Base-by-base conservation (phyloP, 2,797 vertebrate genomes). In the Clarias fuscus region DNA sequence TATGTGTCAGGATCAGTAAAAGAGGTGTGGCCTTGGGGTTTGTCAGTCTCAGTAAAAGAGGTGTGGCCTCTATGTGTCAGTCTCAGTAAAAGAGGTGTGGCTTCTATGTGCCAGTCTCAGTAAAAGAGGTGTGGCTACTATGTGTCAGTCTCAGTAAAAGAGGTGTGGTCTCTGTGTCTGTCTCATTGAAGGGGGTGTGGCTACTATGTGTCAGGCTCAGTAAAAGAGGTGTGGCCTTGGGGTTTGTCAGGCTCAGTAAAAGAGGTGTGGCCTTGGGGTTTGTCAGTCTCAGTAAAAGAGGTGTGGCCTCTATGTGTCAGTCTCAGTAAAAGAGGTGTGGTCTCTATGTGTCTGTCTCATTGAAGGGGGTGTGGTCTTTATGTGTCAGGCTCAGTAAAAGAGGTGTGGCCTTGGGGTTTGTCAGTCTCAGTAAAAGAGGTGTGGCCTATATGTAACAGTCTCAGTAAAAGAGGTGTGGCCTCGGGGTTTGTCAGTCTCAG, bases 401-500 rank as follows among this genome's bases (percentile, higher is more conserved):
- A 6, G 68, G 68, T 7, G 14, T 71, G 33, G 17, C 7, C 40
- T 40, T n/a, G n/a, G n/a, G n/a, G n/a, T n/a, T n/a, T 48, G 14
- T 5, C 13, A 33, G 20, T 72, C 4, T 4, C 8, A 24, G 37
- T 72, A 7, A 72, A 24, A 4, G 37, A 30, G 37, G 70, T 4
- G 37, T 43, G 70, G 8, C 37, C 7, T 71, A 7, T 40, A 7
- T 22, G 18, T 43, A 8, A 13, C 17, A 58, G 1, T 61, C 17
- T 3, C 10, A 8, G 58, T 78, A 7, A 61, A 33, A 18, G 10
- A 61, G 30, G 30, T 78, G 76, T 78, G 76, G 58, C 11, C 15
- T 59, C 2, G n/a, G n/a, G n/a, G n/a, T n/a, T n/a, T 7, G 3
- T 8, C 30, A 18, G 1, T 22, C 27, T 0, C 20, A 37, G 0